These are phyloP conservation scores for Epicauta chinensis DNA, from an alignment of 1,140 invertebrate genomes.

Conservation along the genomic window DNA sequence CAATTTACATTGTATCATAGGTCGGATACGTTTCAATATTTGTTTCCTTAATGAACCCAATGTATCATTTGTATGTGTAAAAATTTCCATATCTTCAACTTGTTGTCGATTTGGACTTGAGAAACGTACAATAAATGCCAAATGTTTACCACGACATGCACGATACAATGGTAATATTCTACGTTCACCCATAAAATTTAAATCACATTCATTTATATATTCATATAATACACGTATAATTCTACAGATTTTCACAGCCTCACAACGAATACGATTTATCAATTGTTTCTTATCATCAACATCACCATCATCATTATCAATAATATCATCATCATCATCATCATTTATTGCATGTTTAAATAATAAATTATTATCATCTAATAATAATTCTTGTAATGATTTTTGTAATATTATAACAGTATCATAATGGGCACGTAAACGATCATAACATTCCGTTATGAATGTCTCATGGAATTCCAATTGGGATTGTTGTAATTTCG, in stretches of 20 bases:
- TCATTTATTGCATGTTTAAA: too few relatives aligned
- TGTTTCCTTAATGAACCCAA: constrained; percentile 72
- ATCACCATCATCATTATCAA: constrained; percentile 17
- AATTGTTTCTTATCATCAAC: constrained; percentile 39
- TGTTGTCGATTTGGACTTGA: constrained; percentile 77
- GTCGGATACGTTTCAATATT: constrained; percentile 68
- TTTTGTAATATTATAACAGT: constrained; percentile 55
- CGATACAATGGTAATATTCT: constrained; percentile 82
- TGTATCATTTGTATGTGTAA: constrained; percentile 92
- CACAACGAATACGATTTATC: constrained; percentile 53
- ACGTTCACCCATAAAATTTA: constrained; percentile 82
- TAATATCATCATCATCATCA: too few relatives aligned
- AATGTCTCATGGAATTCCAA: constrained; percentile 86
- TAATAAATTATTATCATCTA: too few relatives aligned
- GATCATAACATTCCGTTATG: constrained; percentile 82
- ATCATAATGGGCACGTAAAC: constrained; percentile 77
- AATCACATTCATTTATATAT: constrained; percentile 94
- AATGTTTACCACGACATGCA: constrained; percentile 84
- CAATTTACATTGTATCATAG: constrained; percentile 71
- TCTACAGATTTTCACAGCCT: constrained; percentile 87
- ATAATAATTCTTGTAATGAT: constrained; percentile 4
- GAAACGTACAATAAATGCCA: constrained; percentile 79
- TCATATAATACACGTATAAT: constrained; percentile 92
- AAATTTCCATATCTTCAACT: constrained; percentile 88
- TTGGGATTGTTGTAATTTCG: constrained; percentile 67